phyloP scores from a whole-genome alignment of 2,888 invertebrate species.

The Amiota mariae region DNA sequence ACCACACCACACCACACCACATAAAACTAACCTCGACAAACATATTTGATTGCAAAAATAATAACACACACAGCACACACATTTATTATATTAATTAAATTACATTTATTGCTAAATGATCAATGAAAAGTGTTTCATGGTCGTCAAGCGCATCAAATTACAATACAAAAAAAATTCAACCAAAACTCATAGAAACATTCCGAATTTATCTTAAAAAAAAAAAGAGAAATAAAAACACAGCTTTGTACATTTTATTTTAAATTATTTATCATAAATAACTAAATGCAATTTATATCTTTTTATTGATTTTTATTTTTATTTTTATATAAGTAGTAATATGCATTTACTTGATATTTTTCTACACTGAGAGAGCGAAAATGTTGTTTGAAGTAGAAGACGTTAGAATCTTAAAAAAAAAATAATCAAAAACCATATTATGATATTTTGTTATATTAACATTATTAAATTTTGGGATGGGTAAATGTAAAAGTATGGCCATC shows the following conservation, averaged over 20 bases:
- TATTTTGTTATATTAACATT: too few species aligned
- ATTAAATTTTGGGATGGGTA: too few species aligned
- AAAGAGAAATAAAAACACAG: not conserved
- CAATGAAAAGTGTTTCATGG: constrained; percentile 26
- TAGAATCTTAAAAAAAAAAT: too few species aligned
- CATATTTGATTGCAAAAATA: not conserved
- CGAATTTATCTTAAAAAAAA: not conserved
- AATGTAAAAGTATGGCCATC: too few species aligned
- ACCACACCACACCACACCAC: not conserved
- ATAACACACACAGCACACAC: constrained; percentile 14
- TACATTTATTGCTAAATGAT: constrained; percentile 16
- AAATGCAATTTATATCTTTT: constrained; percentile 2
- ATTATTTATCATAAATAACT: constrained; percentile 14
- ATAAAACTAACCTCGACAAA: not conserved
- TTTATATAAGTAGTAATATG: too few species aligned
- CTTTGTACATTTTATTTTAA: not conserved
- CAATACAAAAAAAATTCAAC: constrained; percentile 3
- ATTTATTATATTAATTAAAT: constrained; percentile 27
- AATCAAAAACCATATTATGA: too few species aligned
- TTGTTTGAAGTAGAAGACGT: too few species aligned
- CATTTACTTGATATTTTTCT: too few species aligned
- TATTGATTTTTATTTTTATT: not conserved
- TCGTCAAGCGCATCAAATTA: constrained; percentile 24
- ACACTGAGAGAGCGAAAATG: too few species aligned
- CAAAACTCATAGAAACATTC: not conserved